Evolutionary conservation across 2,113 vertebrate species (phyloP).

Genomic region (Calidris pygmaea): DNA sequence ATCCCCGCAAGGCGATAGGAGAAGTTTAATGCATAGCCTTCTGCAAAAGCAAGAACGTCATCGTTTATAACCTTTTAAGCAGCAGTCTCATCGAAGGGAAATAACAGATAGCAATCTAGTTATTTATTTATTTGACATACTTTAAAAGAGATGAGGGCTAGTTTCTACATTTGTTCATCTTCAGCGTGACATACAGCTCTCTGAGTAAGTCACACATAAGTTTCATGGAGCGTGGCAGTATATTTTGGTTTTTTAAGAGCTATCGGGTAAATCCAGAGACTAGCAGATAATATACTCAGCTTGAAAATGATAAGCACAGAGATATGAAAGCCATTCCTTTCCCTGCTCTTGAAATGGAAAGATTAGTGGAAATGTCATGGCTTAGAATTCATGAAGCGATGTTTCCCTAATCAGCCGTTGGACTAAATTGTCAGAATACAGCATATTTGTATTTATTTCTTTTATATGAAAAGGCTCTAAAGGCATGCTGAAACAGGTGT

Average conservation of each 20-base stretch:
- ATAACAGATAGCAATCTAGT: slow-evolving; percentile 11
- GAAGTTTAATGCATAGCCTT: not conserved
- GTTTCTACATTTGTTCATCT: not conserved
- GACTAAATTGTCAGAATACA: slow-evolving; percentile 6
- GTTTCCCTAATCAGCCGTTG: slow-evolving; percentile 29
- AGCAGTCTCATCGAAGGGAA: slow-evolving; percentile 19
- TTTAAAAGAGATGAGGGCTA: slow-evolving; percentile 11
- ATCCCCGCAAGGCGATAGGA: not conserved
- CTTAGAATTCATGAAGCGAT: slow-evolving; percentile 31
- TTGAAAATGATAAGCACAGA: slow-evolving; percentile 24
- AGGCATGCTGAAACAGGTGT: not conserved
- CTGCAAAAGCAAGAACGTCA: not conserved
- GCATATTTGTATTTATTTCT: slow-evolving; percentile 1
- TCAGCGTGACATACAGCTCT: not conserved
- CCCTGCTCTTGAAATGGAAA: slow-evolving; percentile 30
- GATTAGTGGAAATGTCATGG: slow-evolving; percentile 55
- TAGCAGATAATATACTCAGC: slow-evolving; percentile 38
- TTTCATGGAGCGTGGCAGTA: not conserved
- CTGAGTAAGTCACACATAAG: not conserved
- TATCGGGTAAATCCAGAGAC: slow-evolving; percentile 22
- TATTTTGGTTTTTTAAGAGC: slow-evolving; percentile 35
- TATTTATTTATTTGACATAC: slow-evolving; percentile 43
- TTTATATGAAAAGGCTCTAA: not conserved
- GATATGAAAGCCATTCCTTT: slow-evolving; percentile 26
- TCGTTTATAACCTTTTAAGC: slow-evolving; percentile 4